Base-by-base conservation (phyloP, 2,797 vertebrate genomes). In the Urosaurus nigricauda region DNA sequence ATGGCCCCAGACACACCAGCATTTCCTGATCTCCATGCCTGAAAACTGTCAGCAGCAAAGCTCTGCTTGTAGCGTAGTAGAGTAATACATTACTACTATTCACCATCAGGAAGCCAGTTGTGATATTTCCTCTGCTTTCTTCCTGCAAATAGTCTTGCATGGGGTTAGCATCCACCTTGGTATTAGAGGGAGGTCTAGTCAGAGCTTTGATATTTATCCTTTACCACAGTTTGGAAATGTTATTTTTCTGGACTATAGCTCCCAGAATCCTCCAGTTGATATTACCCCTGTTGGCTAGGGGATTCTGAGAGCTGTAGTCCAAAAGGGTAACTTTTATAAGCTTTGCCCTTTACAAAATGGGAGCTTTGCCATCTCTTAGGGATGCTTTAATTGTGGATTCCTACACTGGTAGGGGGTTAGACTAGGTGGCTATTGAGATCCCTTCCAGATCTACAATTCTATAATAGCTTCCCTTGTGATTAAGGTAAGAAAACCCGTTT, bases 11-110 rank as follows among this genome's bases (percentile, higher is more conserved):
- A 90, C 53, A 86, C 86, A 29, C 80, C 75, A 87, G 82, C 84
- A 71, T 82, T 85, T 91, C 89, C 89, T 7, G 63, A 84, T 90
- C 84, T 75, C 58, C 91, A 63, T 65, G 86, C 75, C 92, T 92
- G 86, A 91, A 88, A 84, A 83, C 63, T 24, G 11, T 68, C n/a
- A n/a, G 84, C 26, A 68, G 47, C 65, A 60, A 91, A 63, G 71
- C 9, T 86, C 93, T 87, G 71, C 86, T 83, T 92, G 56, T 86
- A 78, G 60, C 47, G 37, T 83, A 68, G 40, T 37, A 12, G 26
- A 92, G 63, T 71, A 75, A 60, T 75, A 37, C 0, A 9, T 77
- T 43, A 65, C 5, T 43, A 86, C 58, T 43, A 60, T 32, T 79
- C 65, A 40, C 58, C 0, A 3, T 81, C 56, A 84, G 80, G 75